These are phyloP conservation scores for Trichogramma pretiosum DNA, from an alignment of 1,140 invertebrate species.

Conservation along the genomic window DNA sequence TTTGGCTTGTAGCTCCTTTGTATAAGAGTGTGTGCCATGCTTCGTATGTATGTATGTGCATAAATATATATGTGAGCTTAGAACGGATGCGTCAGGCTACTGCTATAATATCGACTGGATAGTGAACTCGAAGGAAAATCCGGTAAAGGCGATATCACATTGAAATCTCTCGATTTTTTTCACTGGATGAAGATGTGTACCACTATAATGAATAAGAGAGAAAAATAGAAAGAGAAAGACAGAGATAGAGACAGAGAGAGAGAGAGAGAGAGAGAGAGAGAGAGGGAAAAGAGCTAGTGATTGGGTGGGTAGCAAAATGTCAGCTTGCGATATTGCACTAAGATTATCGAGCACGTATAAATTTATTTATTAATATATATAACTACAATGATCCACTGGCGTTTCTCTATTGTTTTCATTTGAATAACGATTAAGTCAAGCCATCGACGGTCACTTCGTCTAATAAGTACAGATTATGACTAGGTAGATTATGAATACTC, in stretches of 20 bases:
- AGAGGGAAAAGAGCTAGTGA: neutral
- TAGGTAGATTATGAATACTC: too few relatives aligned
- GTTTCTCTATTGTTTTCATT: neutral
- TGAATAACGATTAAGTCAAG: neutral
- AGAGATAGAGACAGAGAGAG: neutral
- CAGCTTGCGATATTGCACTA: too few relatives aligned
- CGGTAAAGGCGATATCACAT: constrained; percentile 7
- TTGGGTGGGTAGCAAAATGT: neutral
- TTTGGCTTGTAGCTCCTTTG: neutral
- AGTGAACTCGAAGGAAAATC: neutral
- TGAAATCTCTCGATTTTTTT: constrained; percentile 3
- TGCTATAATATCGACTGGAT: neutral
- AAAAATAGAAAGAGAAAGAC: neutral
- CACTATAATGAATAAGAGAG: neutral
- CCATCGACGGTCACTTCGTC: neutral
- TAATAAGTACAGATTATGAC: neutral
- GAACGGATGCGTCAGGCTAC: too few relatives aligned
- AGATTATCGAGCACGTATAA: too few relatives aligned
- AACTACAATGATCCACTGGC: too few relatives aligned
- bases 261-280: neutral
- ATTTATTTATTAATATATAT: too few relatives aligned
- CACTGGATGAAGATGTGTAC: neutral
- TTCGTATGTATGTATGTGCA: constrained; percentile 8
- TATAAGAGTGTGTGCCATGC: too few relatives aligned
- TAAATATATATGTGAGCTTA: neutral